These are phyloP conservation scores for Pomatorhinus ruficollis DNA, from an alignment of 2,113 vertebrate species.

Conservation along the genomic window DNA sequence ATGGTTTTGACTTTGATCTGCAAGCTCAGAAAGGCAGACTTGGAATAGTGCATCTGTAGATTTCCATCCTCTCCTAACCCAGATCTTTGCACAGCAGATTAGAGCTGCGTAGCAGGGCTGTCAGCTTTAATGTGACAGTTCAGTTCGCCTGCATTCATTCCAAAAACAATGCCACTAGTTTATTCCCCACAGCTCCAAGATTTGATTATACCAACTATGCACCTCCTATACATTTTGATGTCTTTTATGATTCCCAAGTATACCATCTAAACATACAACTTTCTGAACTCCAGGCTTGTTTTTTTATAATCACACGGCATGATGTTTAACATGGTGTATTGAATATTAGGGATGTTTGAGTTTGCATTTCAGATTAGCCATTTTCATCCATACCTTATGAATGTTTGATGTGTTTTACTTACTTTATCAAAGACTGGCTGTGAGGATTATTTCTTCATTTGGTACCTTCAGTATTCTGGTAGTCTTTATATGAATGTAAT, in stretches of 20 bases:
- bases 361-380: neutral
- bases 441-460: neutral
- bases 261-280: neutral
- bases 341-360: neutral
- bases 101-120: neutral
- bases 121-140: slow-evolving; percentile 28
- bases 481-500: neutral
- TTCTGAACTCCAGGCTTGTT: neutral
- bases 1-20: neutral
- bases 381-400: neutral
- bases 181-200: neutral
- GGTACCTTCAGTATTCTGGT: neutral
- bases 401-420: neutral
- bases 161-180: neutral
- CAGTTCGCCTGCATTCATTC: neutral
- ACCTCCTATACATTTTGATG: neutral
- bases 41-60: neutral
- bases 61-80: slow-evolving; percentile 26
- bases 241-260: neutral
- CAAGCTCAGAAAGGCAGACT: neutral
- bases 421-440: neutral
- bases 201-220: neutral
- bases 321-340: neutral
- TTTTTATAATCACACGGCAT: neutral
- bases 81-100: slow-evolving; percentile 11